Conservation (phyloP, 2,113 vertebrate genomes). For the Puma concolor region DNA sequence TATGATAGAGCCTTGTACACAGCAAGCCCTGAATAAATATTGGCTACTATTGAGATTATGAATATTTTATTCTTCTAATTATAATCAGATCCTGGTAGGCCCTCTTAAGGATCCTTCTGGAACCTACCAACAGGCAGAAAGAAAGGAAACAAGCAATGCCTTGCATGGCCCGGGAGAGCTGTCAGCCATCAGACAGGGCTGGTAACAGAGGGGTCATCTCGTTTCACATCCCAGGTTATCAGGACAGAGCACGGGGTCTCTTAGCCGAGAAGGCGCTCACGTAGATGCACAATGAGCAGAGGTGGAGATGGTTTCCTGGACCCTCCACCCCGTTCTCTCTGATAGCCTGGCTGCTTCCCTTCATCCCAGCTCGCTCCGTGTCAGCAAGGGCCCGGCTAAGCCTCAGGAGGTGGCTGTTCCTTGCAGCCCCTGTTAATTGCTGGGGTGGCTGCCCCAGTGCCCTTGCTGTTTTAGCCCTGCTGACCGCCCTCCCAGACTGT, state of each 20-base stretch:
- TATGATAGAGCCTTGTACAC: not conserved
- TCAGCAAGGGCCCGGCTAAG: not conserved
- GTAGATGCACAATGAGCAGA: accelerated
- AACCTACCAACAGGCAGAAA: not conserved
- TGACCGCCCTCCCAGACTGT: accelerated
- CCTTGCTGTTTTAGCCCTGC: not conserved
- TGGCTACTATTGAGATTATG: conserved; percentile 13
- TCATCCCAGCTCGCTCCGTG: accelerated
- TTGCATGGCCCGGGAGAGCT: not conserved
- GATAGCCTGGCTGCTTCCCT: not conserved
- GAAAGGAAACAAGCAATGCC: not conserved
- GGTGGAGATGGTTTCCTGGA: not conserved
- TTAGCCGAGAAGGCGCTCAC: not conserved
- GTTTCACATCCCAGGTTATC: not conserved
- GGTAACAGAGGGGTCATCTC: not conserved
- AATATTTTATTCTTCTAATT: conserved; percentile 68
- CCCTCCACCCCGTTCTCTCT: not conserved
- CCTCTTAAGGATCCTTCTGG: conserved; percentile 40
- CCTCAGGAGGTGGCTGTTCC: not conserved
- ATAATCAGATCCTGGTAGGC: conserved; percentile 15
- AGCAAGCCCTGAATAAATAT: not conserved
- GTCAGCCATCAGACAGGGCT: not conserved
- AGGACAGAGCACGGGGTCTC: not conserved
- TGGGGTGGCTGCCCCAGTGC: not conserved
- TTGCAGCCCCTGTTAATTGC: not conserved